Conservation (phyloP, 2,888 invertebrate species). For the Drosophila meridiana region DNA sequence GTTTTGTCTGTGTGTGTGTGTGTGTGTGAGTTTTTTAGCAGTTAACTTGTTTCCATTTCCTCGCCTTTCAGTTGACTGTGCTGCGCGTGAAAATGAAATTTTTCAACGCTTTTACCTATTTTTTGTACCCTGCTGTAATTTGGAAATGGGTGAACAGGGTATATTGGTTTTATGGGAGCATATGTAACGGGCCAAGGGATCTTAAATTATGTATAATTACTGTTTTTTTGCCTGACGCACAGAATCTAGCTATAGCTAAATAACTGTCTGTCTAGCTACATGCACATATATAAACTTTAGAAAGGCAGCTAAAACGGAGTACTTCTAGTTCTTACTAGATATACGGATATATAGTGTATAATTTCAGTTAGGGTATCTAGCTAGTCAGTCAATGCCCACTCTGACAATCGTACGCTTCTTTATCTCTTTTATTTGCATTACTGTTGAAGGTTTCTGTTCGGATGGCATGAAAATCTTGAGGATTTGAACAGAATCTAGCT, state of each 20-base stretch:
- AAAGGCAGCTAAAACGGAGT: too few species aligned
- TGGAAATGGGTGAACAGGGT: background rate
- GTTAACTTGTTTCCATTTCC: slow-evolving; percentile 57
- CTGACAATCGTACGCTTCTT: background rate
- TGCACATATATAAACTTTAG: too few species aligned
- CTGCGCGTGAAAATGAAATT: slow-evolving; percentile 52
- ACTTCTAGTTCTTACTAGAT: too few species aligned
- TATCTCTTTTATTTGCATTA: background rate
- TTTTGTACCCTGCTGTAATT: slow-evolving; percentile 1
- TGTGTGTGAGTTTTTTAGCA: slow-evolving; percentile 24
- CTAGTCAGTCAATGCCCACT: background rate
- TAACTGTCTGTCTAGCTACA: too few species aligned
- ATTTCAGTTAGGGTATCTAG: background rate
- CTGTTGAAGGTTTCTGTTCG: slow-evolving; percentile 23
- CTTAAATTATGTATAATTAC: too few species aligned
- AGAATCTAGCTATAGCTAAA: too few species aligned
- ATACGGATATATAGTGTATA: too few species aligned
- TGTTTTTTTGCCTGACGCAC: too few species aligned
- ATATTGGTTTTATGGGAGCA: background rate
- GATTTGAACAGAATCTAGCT: slow-evolving; percentile 49
- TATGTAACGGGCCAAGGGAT: background rate
- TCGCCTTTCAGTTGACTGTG: slow-evolving; percentile 36
- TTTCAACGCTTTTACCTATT: slow-evolving; percentile 34
- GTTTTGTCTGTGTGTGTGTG: slow-evolving; percentile 5
- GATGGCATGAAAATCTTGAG: slow-evolving; percentile 51